Conservation (phyloP, 2,888 invertebrate genomes). For the Eupithecia abbreviata region DNA sequence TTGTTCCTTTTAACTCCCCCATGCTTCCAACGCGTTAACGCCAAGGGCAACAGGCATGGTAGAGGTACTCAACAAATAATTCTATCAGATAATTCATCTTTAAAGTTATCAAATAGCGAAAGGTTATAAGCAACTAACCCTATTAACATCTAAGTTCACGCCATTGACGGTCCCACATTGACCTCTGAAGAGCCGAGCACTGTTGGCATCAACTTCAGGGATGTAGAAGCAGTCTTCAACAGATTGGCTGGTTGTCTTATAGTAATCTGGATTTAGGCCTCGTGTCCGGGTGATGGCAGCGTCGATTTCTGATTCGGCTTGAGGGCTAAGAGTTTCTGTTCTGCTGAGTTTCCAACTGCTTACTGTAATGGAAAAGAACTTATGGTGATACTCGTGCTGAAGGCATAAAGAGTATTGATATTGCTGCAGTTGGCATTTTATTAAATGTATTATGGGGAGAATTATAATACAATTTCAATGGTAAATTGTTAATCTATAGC, state of each 20-base stretch:
- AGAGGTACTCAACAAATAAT: no score
- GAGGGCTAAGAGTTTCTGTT: slow-evolving; percentile 48
- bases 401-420: not conserved
- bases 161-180: slow-evolving; percentile 60
- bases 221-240: slow-evolving; percentile 72
- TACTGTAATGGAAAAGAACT: slow-evolving; percentile 52
- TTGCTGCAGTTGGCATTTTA: not conserved
- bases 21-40: not conserved
- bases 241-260: slow-evolving; percentile 60
- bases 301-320: slow-evolving; percentile 53
- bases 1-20: not conserved
- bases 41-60: no score
- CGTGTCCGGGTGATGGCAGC: slow-evolving; percentile 57
- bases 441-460: not conserved
- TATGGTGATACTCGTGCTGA: not conserved
- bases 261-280: slow-evolving; percentile 64
- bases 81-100: not conserved
- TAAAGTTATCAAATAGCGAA: not conserved
- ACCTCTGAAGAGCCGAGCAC: slow-evolving; percentile 65
- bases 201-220: slow-evolving; percentile 55
- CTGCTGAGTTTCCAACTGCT: slow-evolving; percentile 74
- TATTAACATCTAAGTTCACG: slow-evolving; percentile 56
- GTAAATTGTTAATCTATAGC: not conserved
- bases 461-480: not conserved
- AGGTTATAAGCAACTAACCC: slow-evolving; percentile 2